Base-by-base conservation (phyloP, 2,113 vertebrate genomes). In the Chaetorhynchus papuensis region DNA sequence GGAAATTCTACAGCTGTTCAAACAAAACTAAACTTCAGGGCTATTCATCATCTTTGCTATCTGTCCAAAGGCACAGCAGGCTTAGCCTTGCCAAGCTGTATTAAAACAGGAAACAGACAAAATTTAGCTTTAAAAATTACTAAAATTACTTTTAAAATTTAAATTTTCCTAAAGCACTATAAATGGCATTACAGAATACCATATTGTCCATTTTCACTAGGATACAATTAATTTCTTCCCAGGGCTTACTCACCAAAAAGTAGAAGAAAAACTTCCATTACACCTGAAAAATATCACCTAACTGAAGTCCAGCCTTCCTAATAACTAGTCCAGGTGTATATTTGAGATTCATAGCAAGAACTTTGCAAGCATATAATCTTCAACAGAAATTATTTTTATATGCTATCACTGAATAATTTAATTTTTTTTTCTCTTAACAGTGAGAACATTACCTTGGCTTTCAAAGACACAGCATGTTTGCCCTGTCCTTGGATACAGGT, bases 1-100 rank as follows among this genome's bases (percentile, higher is more conserved):
- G 93, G 72, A 83, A 85, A 91, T 44, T 72, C 68, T 91, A 20
- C 93, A 96, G 94, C 88, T 90, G 91, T 94, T 90, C 79, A 94
- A 95, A 97, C 82, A 88, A 88, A 94, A 70, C 71, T 83, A 83
- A 93, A 91, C 87, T 94, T 95, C 2, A 70, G 26, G 26, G 49
- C 53, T 84, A 71, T 92, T 83, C 41, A 87, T 95, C 80, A 87
- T 60, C 65, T 94, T 65, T 75, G 52, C 70, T 89, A 64, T 88
- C 91, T 75, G 22, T 84, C 44, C 63, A 54, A 20, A 71, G 24
- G 27, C 69, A 92, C 57, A 76, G 37, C 49, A 75, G 53, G 45
- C 57, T 68, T 53, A 75, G 57, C 37, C 45, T 64, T 78, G 52
- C 68, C 79, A 81, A 90, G 18, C 9, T n/a, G 7, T 19, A 84